Evolutionary conservation across 1,140 invertebrate genomes (phyloP).

Genomic region (Pseudobourletiella spinata): DNA sequence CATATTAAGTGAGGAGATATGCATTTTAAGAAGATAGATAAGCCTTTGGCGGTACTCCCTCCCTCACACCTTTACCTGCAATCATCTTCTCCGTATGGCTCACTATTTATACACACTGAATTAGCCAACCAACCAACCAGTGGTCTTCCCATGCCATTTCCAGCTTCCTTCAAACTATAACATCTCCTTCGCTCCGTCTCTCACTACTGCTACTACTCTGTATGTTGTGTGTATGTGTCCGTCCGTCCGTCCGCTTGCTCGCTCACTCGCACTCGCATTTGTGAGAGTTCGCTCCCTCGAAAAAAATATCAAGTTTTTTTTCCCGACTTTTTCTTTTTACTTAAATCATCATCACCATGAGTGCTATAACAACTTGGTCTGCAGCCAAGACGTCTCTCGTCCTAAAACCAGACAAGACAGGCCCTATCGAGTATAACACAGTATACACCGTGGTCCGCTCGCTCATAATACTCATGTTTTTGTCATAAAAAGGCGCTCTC

Average conservation of each 20-base stretch:
- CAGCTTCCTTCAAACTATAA: constrained; percentile 5
- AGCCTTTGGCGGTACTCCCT: constrained; percentile 21
- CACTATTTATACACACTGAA: constrained; percentile 8
- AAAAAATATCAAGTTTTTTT: background rate
- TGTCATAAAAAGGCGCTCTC: too few relatives aligned
- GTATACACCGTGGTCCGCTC: too few relatives aligned
- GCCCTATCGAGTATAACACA: too few relatives aligned
- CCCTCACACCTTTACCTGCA: constrained; percentile 3
- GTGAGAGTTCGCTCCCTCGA: too few relatives aligned
- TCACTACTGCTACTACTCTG: background rate
- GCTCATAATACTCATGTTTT: too few relatives aligned
- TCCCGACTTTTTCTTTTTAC: background rate
- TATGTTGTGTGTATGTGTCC: too few relatives aligned
- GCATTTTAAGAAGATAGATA: constrained; percentile 33
- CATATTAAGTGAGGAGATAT: constrained; percentile 32
- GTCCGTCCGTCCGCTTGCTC: too few relatives aligned
- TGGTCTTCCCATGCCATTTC: constrained; percentile 5
- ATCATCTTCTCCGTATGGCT: constrained; percentile 8
- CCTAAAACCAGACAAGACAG: too few relatives aligned
- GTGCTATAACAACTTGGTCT: background rate
- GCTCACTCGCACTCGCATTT: background rate
- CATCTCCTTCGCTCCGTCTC: background rate
- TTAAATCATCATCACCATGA: background rate
- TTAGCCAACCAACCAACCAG: constrained; percentile 9
- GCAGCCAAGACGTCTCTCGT: too few relatives aligned